Evolutionary conservation across 1,140 invertebrate species (phyloP).

Genomic region (Ceratosolen fusciceps): DNA sequence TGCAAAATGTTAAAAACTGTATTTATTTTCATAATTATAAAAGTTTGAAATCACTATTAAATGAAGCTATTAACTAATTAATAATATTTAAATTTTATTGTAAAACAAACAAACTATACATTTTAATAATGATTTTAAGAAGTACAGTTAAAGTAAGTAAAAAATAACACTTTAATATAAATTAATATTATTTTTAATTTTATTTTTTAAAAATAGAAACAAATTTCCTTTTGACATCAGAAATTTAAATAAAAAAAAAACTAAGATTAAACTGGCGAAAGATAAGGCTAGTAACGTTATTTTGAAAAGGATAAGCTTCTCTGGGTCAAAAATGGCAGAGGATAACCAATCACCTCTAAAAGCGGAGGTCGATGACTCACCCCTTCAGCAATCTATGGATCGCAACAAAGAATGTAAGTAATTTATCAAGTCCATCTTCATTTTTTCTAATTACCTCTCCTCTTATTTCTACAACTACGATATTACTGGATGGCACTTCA

Average conservation of each 20-base stretch:
- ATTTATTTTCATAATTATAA: no score
- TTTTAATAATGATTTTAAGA: no score
- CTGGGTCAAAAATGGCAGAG: conserved; percentile 76
- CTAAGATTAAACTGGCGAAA: conserved; percentile 62
- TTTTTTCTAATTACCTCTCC: conserved; percentile 28
- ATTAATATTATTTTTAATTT: not conserved
- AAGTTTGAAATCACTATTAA: no score
- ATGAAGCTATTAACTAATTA: no score
- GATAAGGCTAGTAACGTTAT: conserved; percentile 61
- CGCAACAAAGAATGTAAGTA: conserved; percentile 97
- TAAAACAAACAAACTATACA: no score
- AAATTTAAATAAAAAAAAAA: conserved; percentile 60
- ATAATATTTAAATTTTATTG: no score
- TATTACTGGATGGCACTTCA: not conserved
- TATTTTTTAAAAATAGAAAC: conserved; percentile 17
- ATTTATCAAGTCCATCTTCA: conserved; percentile 11
- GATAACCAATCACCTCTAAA: conserved; percentile 86
- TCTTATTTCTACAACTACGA: not conserved
- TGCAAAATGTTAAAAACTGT: no score
- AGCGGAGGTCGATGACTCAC: conserved; percentile 93
- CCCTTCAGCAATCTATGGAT: conserved; percentile 92
- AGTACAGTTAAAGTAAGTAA: not conserved
- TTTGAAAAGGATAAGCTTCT: conserved; percentile 68
- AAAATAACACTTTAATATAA: no score
- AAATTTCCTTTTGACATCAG: not conserved